These are phyloP conservation scores for Mimumesa dahlbomi DNA, from an alignment of 2,888 invertebrate species.

Conservation along the genomic window DNA sequence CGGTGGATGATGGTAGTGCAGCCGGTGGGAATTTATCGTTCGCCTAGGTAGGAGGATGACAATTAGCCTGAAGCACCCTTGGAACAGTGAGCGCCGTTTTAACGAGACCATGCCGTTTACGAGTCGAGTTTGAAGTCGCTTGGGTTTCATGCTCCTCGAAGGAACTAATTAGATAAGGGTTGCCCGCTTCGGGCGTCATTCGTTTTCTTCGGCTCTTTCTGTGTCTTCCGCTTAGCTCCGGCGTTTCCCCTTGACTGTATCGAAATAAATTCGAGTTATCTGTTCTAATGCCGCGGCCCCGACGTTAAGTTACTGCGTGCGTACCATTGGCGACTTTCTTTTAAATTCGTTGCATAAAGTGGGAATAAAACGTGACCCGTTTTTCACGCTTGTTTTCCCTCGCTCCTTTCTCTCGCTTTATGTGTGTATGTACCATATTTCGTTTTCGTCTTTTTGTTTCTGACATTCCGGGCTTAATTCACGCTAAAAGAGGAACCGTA, in stretches of 20 bases:
- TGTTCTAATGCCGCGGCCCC: not conserved
- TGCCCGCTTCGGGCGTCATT: constrained; percentile 47
- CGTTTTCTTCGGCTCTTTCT: constrained; percentile 38
- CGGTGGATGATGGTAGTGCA: constrained; percentile 22
- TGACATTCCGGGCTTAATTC: constrained; percentile 32
- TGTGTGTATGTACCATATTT: not conserved
- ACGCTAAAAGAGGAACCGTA: constrained; percentile 11
- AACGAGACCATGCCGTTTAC: constrained; percentile 54
- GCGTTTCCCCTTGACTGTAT: not conserved
- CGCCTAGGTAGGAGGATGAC: constrained; percentile 48
- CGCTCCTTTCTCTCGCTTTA: too few species aligned
- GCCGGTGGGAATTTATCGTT: constrained; percentile 51
- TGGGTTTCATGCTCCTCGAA: constrained; percentile 56
- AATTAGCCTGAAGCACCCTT: constrained; percentile 57
- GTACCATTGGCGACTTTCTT: not conserved
- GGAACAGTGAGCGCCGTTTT: constrained; percentile 50
- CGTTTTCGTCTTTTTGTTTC: too few species aligned
- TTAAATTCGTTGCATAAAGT: not conserved
- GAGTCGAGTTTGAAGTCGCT: constrained; percentile 51
- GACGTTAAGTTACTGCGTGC: not conserved
- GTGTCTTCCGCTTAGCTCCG: not conserved
- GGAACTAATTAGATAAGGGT: constrained; percentile 64
- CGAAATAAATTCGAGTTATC: constrained; percentile 18
- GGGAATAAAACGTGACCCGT: too few species aligned
- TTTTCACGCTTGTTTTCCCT: too few species aligned